Evolutionary conservation across 2,797 vertebrate species (phyloP).

Genomic region (Epinephelus malabaricus): DNA sequence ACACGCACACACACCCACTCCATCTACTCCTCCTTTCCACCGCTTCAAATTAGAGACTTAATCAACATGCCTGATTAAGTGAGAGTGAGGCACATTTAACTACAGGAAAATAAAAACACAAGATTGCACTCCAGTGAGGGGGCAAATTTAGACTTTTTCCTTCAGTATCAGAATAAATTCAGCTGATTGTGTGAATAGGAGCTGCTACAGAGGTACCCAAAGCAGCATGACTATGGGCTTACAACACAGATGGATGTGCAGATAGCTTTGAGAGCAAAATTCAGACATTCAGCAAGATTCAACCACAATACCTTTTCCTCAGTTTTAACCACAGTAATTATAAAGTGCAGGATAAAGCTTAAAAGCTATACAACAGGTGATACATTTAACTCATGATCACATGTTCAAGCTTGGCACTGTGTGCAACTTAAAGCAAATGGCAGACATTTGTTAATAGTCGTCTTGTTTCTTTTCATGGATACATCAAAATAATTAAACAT

Average conservation of each 20-base stretch:
- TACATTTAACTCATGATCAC: not conserved
- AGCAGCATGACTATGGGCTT: not conserved
- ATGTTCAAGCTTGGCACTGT: not conserved
- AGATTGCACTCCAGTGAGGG: constrained; percentile 19
- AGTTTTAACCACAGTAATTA: not conserved
- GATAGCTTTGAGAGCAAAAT: no score
- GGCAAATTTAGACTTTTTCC: not conserved
- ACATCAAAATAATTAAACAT: not conserved
- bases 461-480: not conserved
- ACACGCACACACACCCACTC: not conserved
- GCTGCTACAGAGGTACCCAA: not conserved
- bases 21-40: constrained; percentile 39
- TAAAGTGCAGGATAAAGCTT: not conserved
- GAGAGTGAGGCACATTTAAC: constrained; percentile 51
- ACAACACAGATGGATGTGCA: no score
- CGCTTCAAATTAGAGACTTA: constrained; percentile 57
- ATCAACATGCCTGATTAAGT: constrained; percentile 66
- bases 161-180: not conserved
- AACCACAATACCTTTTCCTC: not conserved
- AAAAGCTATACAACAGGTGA: no score
- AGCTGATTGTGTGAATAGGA: not conserved
- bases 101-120: constrained; percentile 49
- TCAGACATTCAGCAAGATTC: not conserved
- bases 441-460: not conserved
- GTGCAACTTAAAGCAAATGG: not conserved